phyloP scores from a whole-genome alignment of 2,888 invertebrate species.

The Cordilura impudica region DNA sequence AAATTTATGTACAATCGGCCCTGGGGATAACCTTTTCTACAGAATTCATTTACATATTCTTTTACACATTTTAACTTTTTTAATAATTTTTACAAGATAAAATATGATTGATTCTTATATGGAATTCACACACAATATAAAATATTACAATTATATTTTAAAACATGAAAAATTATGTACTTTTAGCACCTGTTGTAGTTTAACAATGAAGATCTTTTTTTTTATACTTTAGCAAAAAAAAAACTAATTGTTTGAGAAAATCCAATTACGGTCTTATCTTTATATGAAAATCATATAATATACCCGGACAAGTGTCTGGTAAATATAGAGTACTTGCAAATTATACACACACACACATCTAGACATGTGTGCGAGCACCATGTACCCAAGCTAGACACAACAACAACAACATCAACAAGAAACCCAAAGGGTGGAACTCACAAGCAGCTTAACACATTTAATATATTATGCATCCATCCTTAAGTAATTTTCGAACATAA shows the following conservation, averaged over 20 bases:
- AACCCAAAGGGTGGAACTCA: neutral
- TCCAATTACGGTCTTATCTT: conserved; percentile 61
- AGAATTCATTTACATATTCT: too few species aligned
- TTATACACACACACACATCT: neutral
- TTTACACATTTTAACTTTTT: too few species aligned
- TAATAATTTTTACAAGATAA: too few species aligned
- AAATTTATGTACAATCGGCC: too few species aligned
- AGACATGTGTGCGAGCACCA: too few species aligned
- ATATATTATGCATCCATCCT: conserved; percentile 27
- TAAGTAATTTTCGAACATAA: neutral
- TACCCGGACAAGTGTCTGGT: conserved; percentile 14
- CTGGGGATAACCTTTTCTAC: too few species aligned
- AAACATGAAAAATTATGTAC: conserved; percentile 21
- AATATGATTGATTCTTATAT: too few species aligned
- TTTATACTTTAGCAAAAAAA: neutral
- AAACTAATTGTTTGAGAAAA: conserved; percentile 57
- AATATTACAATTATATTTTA: neutral
- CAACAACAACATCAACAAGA: neutral
- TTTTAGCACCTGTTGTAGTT: conserved; percentile 54
- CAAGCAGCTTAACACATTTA: conserved; percentile 41
- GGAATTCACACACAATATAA: neutral
- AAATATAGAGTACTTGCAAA: conserved; percentile 2
- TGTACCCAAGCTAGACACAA: neutral
- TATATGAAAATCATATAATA: conserved; percentile 35
- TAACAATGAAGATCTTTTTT: neutral